Conservation (phyloP, 1,140 invertebrate species). For the Maniola jurtina region DNA sequence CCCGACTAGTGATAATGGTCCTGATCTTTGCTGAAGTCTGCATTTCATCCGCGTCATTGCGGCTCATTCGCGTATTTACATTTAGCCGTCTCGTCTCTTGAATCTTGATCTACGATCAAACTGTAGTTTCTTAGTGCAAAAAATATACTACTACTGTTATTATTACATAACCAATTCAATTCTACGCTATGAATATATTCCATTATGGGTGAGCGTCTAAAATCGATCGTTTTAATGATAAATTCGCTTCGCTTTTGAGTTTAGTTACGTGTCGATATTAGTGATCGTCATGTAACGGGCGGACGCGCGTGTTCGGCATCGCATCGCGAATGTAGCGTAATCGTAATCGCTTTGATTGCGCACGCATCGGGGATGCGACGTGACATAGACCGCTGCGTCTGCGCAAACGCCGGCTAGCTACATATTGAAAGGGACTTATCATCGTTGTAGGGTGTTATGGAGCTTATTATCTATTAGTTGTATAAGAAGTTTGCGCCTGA, state of each 20-base stretch:
- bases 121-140: no score
- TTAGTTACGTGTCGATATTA: slow-evolving; percentile 68
- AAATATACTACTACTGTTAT: background rate
- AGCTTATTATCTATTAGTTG: slow-evolving; percentile 2
- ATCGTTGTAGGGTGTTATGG: background rate
- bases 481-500: background rate
- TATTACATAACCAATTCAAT: slow-evolving; percentile 4
- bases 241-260: slow-evolving; percentile 63
- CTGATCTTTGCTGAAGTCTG: no score
- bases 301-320: slow-evolving; percentile 38
- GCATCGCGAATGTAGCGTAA: slow-evolving; percentile 35
- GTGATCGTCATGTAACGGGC: slow-evolving; percentile 52
- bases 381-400: slow-evolving; percentile 19
- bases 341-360: slow-evolving; percentile 29
- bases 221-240: slow-evolving; percentile 55
- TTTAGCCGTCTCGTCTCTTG: no score
- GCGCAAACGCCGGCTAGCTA: slow-evolving; percentile 1
- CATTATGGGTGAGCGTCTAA: slow-evolving; percentile 28
- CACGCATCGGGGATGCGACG: slow-evolving; percentile 31
- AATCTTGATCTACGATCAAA: no score
- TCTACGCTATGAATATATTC: slow-evolving; percentile 2
- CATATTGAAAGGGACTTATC: slow-evolving; percentile 12
- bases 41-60: no score
- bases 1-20: no score
- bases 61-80: no score